Conservation (phyloP, 1,140 invertebrate genomes). For the Aethina tumida region DNA sequence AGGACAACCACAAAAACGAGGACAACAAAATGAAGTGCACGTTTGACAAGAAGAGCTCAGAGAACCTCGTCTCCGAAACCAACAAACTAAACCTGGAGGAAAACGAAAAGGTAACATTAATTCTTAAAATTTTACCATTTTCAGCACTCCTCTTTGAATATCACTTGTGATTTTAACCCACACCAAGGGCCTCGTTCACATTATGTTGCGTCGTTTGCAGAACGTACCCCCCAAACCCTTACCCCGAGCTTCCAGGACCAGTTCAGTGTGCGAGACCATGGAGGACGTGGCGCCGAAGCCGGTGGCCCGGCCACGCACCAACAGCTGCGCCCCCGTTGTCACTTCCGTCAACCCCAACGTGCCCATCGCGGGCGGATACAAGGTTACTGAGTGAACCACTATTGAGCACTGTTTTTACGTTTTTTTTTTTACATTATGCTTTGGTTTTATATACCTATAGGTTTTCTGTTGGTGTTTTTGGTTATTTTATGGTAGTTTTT, state of each 20-base stretch:
- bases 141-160: too few species aligned
- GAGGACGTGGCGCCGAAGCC: slow-evolving; percentile 49
- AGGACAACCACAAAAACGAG: slow-evolving; percentile 21
- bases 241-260: slow-evolving; percentile 54
- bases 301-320: slow-evolving; percentile 60
- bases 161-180: too few species aligned
- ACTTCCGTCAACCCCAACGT: slow-evolving; percentile 45
- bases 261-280: slow-evolving; percentile 48
- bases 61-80: slow-evolving; percentile 1
- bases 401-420: slow-evolving; percentile 11
- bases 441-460: too few species aligned
- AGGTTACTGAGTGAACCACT: slow-evolving; percentile 42
- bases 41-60: slow-evolving; percentile 10
- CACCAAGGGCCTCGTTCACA: too few species aligned
- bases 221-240: slow-evolving; percentile 62
- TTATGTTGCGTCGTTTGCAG: too few species aligned
- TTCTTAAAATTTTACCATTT: too few species aligned
- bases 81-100: slow-evolving; percentile 9
- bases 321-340: slow-evolving; percentile 43
- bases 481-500: background rate
- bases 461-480: slow-evolving; percentile 16
- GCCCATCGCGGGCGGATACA: slow-evolving; percentile 50
- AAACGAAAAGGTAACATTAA: slow-evolving; percentile 10
- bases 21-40: slow-evolving; percentile 17
- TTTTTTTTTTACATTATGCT: slow-evolving; percentile 11